Percentiles rank a stretch among this genome's conserved stretches.
Conservation (phyloP, 1,140 invertebrate species). For the Anadara kagoshimensis region DNA sequence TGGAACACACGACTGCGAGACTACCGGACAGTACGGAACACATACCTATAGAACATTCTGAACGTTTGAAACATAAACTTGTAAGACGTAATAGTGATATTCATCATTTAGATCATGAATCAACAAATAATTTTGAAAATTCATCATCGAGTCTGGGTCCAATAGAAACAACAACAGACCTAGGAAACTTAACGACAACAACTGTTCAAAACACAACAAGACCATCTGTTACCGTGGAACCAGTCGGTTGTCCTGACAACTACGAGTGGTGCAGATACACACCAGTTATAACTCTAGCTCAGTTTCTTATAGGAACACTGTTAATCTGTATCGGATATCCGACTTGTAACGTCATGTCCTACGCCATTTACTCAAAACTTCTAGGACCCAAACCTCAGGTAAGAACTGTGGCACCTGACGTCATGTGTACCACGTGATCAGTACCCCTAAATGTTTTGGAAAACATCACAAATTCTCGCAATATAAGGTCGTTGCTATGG, state of each 20-base stretch:
- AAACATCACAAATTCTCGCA: too few species aligned
- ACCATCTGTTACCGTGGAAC: neutral
- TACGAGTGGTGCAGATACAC: conserved; percentile 87
- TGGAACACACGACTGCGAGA: too few species aligned
- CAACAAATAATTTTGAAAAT: too few species aligned
- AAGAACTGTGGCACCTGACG: too few species aligned
- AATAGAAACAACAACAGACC: neutral
- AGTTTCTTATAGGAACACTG: conserved; percentile 85
- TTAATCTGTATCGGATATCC: conserved; percentile 88
- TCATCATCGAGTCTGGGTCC: conserved; percentile 1
- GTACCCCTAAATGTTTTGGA: too few species aligned
- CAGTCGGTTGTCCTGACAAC: conserved; percentile 71
- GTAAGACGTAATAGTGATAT: too few species aligned
- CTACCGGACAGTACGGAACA: too few species aligned
- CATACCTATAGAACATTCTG: too few species aligned
- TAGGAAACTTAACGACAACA: neutral
- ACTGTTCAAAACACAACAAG: neutral
- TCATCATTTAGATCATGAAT: too few species aligned
- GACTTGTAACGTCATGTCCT: conserved; percentile 87
- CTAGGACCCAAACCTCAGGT: conserved; percentile 89
- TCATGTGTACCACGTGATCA: too few species aligned
- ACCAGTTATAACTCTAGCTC: conserved; percentile 81
- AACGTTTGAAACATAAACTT: too few species aligned
- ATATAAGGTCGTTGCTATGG: too few species aligned
- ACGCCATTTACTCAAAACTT: conserved; percentile 92